phyloP scores from a whole-genome alignment of 2,113 vertebrate genomes.

The Girardinichthys multiradiatus region DNA sequence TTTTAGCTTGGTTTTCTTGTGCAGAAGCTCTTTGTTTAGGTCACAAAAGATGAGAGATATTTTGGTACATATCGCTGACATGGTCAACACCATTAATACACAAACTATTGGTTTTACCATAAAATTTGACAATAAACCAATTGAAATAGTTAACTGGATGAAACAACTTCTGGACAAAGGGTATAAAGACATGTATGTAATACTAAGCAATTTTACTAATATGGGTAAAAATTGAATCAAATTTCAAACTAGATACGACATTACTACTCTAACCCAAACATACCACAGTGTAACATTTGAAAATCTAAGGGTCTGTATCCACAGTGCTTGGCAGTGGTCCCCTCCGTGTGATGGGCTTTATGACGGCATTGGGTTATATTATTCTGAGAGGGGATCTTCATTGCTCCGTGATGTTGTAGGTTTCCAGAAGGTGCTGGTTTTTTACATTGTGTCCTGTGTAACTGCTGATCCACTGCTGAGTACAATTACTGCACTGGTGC shows the following conservation, averaged over 20 bases:
- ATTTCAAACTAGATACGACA: too few species aligned
- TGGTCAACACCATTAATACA: background rate
- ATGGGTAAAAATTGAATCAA: too few species aligned
- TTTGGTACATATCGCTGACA: too few species aligned
- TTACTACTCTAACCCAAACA: too few species aligned
- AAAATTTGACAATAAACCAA: background rate
- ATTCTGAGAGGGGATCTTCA: slow-evolving; percentile 38
- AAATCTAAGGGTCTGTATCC: slow-evolving; percentile 16
- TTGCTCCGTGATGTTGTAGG: slow-evolving; percentile 48
- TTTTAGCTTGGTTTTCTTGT: too few species aligned
- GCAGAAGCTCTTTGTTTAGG: background rate
- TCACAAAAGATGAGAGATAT: background rate
- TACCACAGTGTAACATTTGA: slow-evolving; percentile 8
- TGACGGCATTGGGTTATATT: slow-evolving; percentile 49
- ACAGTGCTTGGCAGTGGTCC: slow-evolving; percentile 19
- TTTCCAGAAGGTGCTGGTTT: slow-evolving; percentile 55
- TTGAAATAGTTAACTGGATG: too few species aligned
- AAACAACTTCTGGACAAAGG: background rate
- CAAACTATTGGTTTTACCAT: background rate
- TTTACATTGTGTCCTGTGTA: slow-evolving; percentile 69
- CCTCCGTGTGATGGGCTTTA: slow-evolving; percentile 45
- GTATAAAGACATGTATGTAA: background rate
- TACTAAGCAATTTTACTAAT: background rate
- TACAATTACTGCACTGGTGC: slow-evolving; percentile 47
- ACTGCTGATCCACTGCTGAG: slow-evolving; percentile 50